A percentile compares a stretch with the other conserved stretches of the same genome.
These are phyloP conservation scores for Scomber colias DNA, from an alignment of 2,113 vertebrate species.

Conservation along the genomic window DNA sequence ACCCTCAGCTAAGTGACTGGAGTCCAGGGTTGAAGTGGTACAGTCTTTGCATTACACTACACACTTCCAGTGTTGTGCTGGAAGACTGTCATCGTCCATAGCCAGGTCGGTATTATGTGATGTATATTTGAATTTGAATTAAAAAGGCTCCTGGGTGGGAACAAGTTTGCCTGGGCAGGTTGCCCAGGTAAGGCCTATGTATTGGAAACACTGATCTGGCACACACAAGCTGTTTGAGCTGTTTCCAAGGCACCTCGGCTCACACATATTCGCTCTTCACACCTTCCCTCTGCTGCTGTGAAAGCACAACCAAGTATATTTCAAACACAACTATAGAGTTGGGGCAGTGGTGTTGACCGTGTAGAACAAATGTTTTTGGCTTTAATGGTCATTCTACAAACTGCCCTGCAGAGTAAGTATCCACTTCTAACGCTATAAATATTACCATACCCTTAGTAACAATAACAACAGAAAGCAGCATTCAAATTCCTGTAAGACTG, in stretches of 20 bases:
- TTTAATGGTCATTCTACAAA: conserved; percentile 7
- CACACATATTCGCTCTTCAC: conserved; percentile 42
- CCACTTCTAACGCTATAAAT: not conserved
- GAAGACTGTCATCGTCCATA: conserved; percentile 1
- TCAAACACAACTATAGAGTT: conserved; percentile 38
- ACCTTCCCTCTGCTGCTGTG: conserved; percentile 51
- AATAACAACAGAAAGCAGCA: not conserved
- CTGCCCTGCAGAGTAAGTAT: not conserved
- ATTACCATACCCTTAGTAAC: not conserved
- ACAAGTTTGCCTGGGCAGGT: conserved; percentile 57
- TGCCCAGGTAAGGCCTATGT: conserved; percentile 61
- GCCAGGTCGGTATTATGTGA: conserved; percentile 42
- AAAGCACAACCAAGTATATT: conserved; percentile 36
- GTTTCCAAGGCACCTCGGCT: conserved; percentile 63
- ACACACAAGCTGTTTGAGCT: conserved; percentile 55
- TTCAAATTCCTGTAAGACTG: not conserved
- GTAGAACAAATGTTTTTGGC: conserved; percentile 19
- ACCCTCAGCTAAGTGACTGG: conserved; percentile 39
- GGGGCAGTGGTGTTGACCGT: conserved; percentile 7
- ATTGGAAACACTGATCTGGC: conserved; percentile 68
- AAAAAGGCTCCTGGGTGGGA: conserved; percentile 48
- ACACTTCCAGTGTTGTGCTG: not conserved
- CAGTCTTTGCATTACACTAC: conserved; percentile 10
- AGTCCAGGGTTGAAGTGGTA: conserved; percentile 31
- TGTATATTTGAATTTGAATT: conserved; percentile 49